Evolutionary conservation across 2,113 vertebrate species (phyloP), one percentile per base, ranked within the genome.

Genomic region (Etheostoma cragini): DNA sequence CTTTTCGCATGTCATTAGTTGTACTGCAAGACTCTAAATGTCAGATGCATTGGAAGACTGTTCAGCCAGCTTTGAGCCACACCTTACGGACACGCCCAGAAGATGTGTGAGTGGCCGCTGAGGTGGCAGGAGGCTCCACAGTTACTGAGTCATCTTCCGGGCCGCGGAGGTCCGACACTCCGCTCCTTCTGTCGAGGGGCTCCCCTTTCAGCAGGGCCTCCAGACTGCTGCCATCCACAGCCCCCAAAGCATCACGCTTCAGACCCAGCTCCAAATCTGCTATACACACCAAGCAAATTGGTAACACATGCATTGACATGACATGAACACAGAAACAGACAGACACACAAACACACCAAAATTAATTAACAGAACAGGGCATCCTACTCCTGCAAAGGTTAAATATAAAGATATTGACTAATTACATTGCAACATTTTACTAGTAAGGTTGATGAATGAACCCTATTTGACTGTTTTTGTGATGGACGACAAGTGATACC

Each of bases 121-220:
- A 93, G 22, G 93, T 90, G 14, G 94, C 90, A 0, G 97, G 96
- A 81, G 98, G 96, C 61, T 99, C 98, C 1, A 95, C 95, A 8
- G 96, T 87, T 83, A 96, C 96, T 65, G 95, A 86, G 13, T 98
- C 97, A 1, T 97, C 96, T 54, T 97, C 97, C 0, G 93, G 78
- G 2, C 92, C 86, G 0, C 96, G 94, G 17, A 96, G 82, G 1
- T 99, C 98, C 0, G 97, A 93, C 38, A 94, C 90, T 0, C 82
- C 91, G 0, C 95, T 89, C 5, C 97, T 95, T 63, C 98, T 97
- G 24, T 98, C 97, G 63, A 98, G 35, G 0, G 98, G 94, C 61
- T 99, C 98, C 0, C 97, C 97, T 75, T 98, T 95, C 42, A 99
- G 82, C 26, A 99, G 93, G 1, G 97, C 98, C 46, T 99, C 98